Evolutionary conservation across 2,113 vertebrate species (phyloP), one percentile per base, ranked within the genome.

Genomic region (Noturus placidus): DNA sequence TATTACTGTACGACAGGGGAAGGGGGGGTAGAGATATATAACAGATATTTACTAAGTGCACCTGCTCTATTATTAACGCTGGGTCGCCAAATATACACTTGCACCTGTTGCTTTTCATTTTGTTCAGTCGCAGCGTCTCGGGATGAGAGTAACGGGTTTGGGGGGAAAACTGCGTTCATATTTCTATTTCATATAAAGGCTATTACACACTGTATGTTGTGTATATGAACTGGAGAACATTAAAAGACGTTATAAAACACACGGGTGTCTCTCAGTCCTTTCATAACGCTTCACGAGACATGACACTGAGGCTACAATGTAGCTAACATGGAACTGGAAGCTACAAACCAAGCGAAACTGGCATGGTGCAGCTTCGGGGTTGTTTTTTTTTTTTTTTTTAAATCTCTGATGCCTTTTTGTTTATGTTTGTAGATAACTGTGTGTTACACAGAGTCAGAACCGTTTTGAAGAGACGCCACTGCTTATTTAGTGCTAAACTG

Each of bases 191-290:
- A 94, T 95, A 95, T 95, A 95, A 94, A 95, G 93, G 94, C 93
- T 95, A 95, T 94, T 95, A 95, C 95, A 96, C 95, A 95, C 95
- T 95, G 94, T 95, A 95, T 94, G 95, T 95, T 95, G 95, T 95
- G 95, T 95, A 94, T 94, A 90, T 94, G 94, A 95, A 95, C 93
- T 93, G 95, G 93, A 95, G 93, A 95, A 95, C 93, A 96, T 95
- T 95, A 95, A 95, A 93, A 94, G 70, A 90, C 87, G 94, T 94
- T 94, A 93, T 95, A 94, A 95, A 95, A 94, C 91, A 93, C 93
- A 92, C 79, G 0, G 20, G n/a, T 20, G 72, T 30, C 3, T 85
- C 56, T 56, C 83, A 35, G 33, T 81, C 87, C 89, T 78, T 86
- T n/a, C 61, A 3, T 72, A 6, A 54, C 5, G 38, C 80, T 50